Evolutionary conservation across 2,888 invertebrate species (phyloP).

Genomic region (Agapetus fuscipes): DNA sequence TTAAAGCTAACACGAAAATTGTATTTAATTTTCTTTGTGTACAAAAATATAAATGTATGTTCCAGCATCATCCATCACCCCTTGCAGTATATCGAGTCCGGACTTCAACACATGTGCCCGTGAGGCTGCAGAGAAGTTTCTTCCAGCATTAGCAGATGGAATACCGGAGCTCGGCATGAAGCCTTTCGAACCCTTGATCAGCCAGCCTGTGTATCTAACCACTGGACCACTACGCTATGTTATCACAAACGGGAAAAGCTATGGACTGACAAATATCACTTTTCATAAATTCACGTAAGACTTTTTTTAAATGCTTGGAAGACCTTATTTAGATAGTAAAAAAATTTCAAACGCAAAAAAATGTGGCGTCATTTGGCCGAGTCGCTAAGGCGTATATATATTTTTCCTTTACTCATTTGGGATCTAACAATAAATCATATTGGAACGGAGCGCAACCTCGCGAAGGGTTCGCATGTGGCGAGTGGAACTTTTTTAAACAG

Average conservation of each 20-base stretch:
- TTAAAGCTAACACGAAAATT: too few species aligned
- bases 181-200: conserved; percentile 5
- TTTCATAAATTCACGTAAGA: conserved; percentile 8
- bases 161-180: conserved; percentile 8
- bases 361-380: too few species aligned
- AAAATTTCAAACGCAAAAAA: too few species aligned
- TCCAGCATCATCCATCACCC: conserved; percentile 37
- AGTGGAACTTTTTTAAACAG: too few species aligned
- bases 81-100: conserved; percentile 38
- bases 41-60: too few species aligned
- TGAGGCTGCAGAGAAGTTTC: conserved; percentile 29
- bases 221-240: background rate
- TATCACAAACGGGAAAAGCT: conserved; percentile 5
- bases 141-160: conserved; percentile 23
- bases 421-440: too few species aligned
- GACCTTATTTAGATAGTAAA: too few species aligned
- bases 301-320: background rate
- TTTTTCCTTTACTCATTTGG: too few species aligned
- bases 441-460: too few species aligned
- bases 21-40: too few species aligned
- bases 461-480: too few species aligned
- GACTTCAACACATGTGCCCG: conserved; percentile 35
- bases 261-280: background rate
- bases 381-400: too few species aligned
- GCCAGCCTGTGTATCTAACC: background rate